Evolutionary conservation across 2,797 vertebrate species (phyloP).

Genomic region (Chelon auratus): DNA sequence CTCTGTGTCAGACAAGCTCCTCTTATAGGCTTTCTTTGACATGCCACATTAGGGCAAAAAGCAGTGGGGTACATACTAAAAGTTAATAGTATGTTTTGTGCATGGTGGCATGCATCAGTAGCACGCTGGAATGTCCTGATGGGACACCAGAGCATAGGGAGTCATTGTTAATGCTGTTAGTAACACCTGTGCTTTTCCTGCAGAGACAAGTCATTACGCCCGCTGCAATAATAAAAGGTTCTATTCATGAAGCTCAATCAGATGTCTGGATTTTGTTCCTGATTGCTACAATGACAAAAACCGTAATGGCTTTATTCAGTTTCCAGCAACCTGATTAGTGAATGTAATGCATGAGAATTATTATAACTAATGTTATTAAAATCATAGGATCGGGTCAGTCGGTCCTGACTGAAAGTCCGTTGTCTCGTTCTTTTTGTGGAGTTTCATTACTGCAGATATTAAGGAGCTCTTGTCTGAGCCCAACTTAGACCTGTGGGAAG

Average conservation of each 20-base stretch:
- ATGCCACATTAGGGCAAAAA: too few relatives aligned
- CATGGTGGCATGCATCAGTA: too few relatives aligned
- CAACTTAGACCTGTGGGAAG: conserved; percentile 27
- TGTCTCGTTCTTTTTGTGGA: not conserved
- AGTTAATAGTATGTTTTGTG: too few relatives aligned
- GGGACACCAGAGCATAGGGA: too few relatives aligned
- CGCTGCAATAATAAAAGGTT: not conserved
- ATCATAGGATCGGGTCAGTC: too few relatives aligned
- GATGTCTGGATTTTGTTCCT: not conserved
- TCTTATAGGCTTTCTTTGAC: not conserved
- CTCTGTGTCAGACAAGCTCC: not conserved
- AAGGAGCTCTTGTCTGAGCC: conserved; percentile 14
- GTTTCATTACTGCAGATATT: conserved; percentile 1
- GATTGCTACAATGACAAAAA: not conserved
- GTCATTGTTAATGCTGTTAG: too few relatives aligned
- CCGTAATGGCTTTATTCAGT: not conserved
- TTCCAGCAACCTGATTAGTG: not conserved
- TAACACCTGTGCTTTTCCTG: too few relatives aligned
- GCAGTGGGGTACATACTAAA: too few relatives aligned
- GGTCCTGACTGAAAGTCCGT: not conserved
- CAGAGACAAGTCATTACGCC: not conserved
- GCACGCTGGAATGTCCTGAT: too few relatives aligned
- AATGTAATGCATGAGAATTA: not conserved
- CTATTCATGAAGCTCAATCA: not conserved
- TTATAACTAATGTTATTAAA: too few relatives aligned